These are phyloP conservation scores for Dicyrtomina minuta DNA, from an alignment of 2,888 invertebrate genomes.

Conservation along the genomic window DNA sequence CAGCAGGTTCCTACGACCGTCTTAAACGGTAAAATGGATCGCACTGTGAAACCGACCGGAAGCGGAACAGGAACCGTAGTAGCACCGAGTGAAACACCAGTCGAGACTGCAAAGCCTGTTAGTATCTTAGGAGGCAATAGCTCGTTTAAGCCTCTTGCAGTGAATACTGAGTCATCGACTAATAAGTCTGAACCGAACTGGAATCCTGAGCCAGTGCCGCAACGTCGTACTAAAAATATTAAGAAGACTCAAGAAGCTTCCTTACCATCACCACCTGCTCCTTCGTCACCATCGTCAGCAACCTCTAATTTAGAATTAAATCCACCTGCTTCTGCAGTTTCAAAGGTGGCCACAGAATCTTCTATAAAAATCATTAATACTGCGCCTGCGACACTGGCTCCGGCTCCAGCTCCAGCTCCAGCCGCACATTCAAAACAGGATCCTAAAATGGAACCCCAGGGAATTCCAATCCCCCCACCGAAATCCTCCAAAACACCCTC, in stretches of 20 bases:
- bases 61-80: too few species aligned
- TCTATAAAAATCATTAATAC: neutral
- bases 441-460: neutral
- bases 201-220: slow-evolving; percentile 35
- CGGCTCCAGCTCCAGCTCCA: too few species aligned
- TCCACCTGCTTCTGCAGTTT: neutral
- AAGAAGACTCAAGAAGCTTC: neutral
- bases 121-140: neutral
- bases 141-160: neutral
- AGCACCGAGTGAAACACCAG: too few species aligned
- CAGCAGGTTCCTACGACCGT: too few species aligned
- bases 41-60: too few species aligned
- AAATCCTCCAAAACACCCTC: neutral
- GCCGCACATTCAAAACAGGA: neutral
- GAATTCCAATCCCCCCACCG: neutral
- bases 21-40: too few species aligned
- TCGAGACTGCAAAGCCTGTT: neutral
- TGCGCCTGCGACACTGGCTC: too few species aligned
- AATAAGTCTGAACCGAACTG: slow-evolving; percentile 9
- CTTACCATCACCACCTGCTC: neutral
- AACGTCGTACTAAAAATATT: slow-evolving; percentile 22
- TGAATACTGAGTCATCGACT: neutral
- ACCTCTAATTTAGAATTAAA: neutral
- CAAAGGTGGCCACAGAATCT: neutral
- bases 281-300: neutral